These are phyloP conservation scores for Chloropsis cyanopogon DNA, from an alignment of 2,113 vertebrate species.

Conservation along the genomic window DNA sequence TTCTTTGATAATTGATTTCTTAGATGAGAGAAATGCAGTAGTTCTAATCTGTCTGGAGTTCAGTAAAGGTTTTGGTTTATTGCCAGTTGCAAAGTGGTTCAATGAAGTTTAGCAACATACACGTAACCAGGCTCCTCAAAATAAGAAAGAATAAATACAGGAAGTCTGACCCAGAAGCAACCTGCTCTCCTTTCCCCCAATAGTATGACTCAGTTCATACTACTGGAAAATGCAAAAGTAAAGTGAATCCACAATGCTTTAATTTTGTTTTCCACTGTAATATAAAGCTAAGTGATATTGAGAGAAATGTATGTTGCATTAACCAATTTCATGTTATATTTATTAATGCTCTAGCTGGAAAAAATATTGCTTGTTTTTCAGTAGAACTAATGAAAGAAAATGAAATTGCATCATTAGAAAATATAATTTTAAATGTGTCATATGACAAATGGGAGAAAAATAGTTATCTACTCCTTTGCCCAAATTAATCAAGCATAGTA, in stretches of 20 bases:
- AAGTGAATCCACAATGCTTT: neutral
- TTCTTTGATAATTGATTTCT: neutral
- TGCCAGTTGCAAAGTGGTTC: neutral
- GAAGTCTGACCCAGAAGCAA: neutral
- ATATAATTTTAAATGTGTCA: neutral
- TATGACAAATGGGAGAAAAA: conserved; percentile 34
- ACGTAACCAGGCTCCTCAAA: neutral
- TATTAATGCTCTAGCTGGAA: conserved; percentile 37
- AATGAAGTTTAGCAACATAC: neutral
- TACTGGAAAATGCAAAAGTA: neutral
- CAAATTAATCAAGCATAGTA: conserved; percentile 32
- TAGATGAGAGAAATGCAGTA: neutral
- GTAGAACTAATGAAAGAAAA: conserved; percentile 19
- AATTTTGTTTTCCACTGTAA: neutral
- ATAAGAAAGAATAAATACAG: neutral
- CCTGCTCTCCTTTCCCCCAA: neutral
- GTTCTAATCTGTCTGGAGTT: neutral
- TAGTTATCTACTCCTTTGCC: neutral
- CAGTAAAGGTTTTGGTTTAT: neutral
- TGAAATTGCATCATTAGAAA: conserved; percentile 22
- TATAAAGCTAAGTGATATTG: neutral
- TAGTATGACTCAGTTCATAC: neutral
- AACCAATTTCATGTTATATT: conserved; percentile 37
- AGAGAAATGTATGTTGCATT: conserved; percentile 20
- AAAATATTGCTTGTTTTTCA: conserved; percentile 28